Conservation (phyloP, 1,140 invertebrate species). For the Euura lappo region DNA sequence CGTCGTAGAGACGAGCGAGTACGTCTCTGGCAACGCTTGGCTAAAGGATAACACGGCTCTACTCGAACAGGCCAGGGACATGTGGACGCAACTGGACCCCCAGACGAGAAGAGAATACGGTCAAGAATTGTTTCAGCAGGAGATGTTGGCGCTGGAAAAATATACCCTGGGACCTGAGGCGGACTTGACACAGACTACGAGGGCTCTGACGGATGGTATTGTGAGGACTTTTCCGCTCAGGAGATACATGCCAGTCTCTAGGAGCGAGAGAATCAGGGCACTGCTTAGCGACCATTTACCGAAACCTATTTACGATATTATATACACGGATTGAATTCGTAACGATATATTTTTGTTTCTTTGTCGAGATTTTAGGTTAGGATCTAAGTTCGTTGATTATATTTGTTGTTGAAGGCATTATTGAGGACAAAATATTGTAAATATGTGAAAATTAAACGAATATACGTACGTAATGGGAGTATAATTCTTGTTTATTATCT, state of each 20-base stretch:
- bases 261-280: conserved; percentile 76
- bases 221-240: conserved; percentile 79
- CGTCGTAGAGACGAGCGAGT: conserved; percentile 84
- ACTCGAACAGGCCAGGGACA: conserved; percentile 76
- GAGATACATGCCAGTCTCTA: conserved; percentile 80
- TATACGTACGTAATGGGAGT: too few relatives aligned
- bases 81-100: conserved; percentile 78
- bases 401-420: too few relatives aligned
- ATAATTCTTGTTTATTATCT: too few relatives aligned
- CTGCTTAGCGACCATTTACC: conserved; percentile 80
- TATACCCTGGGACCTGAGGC: conserved; percentile 74
- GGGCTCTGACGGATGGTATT: conserved; percentile 76
- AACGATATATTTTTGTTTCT: too few relatives aligned
- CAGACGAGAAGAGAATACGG: conserved; percentile 79
- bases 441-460: too few relatives aligned
- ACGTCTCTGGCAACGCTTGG: conserved; percentile 78
- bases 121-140: conserved; percentile 80
- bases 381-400: too few relatives aligned
- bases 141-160: conserved; percentile 76
- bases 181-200: conserved; percentile 73
- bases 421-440: too few relatives aligned
- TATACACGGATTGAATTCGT: conserved; percentile 62
- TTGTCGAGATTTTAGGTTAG: too few relatives aligned
- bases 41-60: conserved; percentile 72
- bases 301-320: conserved; percentile 73